These are phyloP conservation scores for Thecophora atra DNA, from an alignment of 2,888 invertebrate genomes.

Conservation along the genomic window DNA sequence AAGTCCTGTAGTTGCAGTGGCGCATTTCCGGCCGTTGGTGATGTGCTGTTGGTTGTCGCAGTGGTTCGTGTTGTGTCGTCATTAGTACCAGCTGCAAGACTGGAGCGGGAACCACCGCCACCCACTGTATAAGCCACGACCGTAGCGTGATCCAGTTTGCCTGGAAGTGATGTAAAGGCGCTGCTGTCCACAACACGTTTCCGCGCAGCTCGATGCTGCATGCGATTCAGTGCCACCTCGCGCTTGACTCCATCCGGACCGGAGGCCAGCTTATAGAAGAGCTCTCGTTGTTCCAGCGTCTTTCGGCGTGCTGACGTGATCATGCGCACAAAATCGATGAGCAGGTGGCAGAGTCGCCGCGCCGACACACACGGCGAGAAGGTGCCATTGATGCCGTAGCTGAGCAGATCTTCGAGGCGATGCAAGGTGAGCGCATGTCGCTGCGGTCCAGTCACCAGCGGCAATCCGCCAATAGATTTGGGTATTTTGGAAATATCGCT, in stretches of 20 bases:
- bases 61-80: slow-evolving; percentile 35
- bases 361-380: slow-evolving; percentile 73
- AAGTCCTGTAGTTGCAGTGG: slow-evolving; percentile 63
- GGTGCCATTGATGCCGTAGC: slow-evolving; percentile 73
- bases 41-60: slow-evolving; percentile 30
- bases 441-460: slow-evolving; percentile 78
- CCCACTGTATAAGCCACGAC: slow-evolving; percentile 84
- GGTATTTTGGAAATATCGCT: slow-evolving; percentile 59
- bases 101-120: slow-evolving; percentile 7
- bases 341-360: slow-evolving; percentile 74
- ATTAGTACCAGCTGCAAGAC: slow-evolving; percentile 30
- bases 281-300: slow-evolving; percentile 82
- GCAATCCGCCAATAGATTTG: slow-evolving; percentile 70
- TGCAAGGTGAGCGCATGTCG: slow-evolving; percentile 79
- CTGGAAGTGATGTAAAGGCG: slow-evolving; percentile 76
- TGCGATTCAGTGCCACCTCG: slow-evolving; percentile 70
- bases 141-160: slow-evolving; percentile 89
- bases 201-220: slow-evolving; percentile 75
- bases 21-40: slow-evolving; percentile 38
- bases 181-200: slow-evolving; percentile 78
- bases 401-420: slow-evolving; percentile 78
- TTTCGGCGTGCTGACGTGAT: slow-evolving; percentile 84
- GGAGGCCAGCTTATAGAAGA: slow-evolving; percentile 73
- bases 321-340: slow-evolving; percentile 80
- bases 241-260: slow-evolving; percentile 67